These are phyloP conservation scores for Chymomyza caudatula DNA, from an alignment of 2,888 invertebrate genomes.

Conservation along the genomic window DNA sequence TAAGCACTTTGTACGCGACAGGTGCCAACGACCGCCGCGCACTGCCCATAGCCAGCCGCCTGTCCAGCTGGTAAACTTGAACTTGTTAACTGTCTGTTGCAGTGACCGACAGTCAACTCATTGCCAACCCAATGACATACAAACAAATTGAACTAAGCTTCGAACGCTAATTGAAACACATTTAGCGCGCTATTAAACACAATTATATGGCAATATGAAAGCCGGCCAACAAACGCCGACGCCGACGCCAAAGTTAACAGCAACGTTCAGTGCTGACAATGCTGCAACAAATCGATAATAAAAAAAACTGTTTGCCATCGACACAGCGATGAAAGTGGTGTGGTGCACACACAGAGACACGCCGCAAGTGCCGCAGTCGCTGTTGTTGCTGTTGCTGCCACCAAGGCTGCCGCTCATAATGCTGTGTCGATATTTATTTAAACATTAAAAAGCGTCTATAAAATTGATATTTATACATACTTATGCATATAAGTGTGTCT, in stretches of 20 bases:
- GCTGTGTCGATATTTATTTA: conserved; percentile 19
- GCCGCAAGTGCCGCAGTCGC: no score
- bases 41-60: not conserved
- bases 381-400: not conserved
- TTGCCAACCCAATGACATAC: conserved; percentile 40
- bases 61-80: conserved; percentile 17
- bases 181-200: conserved; percentile 68
- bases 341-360: not conserved
- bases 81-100: conserved; percentile 10
- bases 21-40: conserved; percentile 41
- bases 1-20: conserved; percentile 11
- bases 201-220: conserved; percentile 54
- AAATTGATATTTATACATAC: not conserved
- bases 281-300: conserved; percentile 52
- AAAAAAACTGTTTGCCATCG: not conserved
- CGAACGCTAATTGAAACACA: conserved; percentile 60
- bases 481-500: not conserved
- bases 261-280: not conserved
- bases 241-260: not conserved
- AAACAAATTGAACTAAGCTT: conserved; percentile 34
- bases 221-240: conserved; percentile 8
- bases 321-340: not conserved
- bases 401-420: not conserved
- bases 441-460: conserved; percentile 21
- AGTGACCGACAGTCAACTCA: not conserved